These are phyloP conservation scores for Anas bahamensis DNA, from an alignment of 2,797 vertebrate genomes.

Conservation along the genomic window DNA sequence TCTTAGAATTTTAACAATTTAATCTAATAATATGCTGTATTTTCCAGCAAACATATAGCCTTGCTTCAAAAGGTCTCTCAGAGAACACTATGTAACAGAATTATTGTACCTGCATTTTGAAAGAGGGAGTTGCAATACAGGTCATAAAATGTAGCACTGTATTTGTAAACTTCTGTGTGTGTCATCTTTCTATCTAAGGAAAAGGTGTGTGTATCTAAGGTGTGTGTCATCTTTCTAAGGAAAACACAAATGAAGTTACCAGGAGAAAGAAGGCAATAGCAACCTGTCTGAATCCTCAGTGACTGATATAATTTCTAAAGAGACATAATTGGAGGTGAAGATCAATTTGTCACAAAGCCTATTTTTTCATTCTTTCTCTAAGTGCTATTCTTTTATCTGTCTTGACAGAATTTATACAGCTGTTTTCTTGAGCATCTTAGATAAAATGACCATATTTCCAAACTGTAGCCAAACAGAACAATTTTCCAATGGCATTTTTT, in stretches of 20 bases:
- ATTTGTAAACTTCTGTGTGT: slow-evolving; percentile 6
- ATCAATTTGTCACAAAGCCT: background rate
- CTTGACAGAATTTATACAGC: background rate
- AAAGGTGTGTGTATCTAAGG: background rate
- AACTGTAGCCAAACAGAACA: background rate
- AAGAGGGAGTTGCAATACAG: slow-evolving; percentile 19
- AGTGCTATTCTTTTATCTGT: background rate
- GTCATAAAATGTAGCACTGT: background rate
- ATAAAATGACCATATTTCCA: slow-evolving; percentile 16
- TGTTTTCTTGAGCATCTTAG: slow-evolving; percentile 4
- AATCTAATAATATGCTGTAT: background rate
- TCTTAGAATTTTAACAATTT: background rate
- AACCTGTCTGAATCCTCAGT: background rate
- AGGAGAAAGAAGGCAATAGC: background rate
- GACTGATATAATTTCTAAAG: background rate
- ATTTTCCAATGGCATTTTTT: slow-evolving; percentile 29
- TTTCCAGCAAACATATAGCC: background rate
- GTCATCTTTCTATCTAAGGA: background rate
- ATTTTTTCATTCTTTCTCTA: background rate
- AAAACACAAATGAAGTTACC: background rate
- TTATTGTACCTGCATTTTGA: slow-evolving; percentile 31
- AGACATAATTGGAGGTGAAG: background rate
- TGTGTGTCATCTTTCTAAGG: background rate
- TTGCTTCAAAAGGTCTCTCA: background rate
- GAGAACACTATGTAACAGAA: background rate